Conservation (phyloP, 2,888 invertebrate genomes). For the Philonicus albiceps region DNA sequence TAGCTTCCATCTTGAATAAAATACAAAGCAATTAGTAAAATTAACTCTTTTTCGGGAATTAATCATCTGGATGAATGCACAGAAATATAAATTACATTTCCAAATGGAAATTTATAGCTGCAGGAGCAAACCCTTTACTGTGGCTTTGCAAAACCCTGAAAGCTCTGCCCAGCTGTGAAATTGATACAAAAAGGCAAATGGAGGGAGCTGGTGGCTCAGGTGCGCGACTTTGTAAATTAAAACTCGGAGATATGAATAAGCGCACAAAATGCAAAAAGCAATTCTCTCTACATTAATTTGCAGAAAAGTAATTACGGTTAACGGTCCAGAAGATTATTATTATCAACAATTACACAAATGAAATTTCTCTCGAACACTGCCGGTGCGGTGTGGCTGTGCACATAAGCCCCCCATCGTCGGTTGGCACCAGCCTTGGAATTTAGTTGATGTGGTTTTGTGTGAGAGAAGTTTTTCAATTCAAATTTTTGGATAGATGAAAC, state of each 20-base stretch:
- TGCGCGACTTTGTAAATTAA: slow-evolving; percentile 28
- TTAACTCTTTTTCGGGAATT: slow-evolving; percentile 28
- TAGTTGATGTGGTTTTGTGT: neutral
- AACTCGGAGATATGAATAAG: slow-evolving; percentile 16
- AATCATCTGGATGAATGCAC: slow-evolving; percentile 25
- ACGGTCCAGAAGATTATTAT: slow-evolving; percentile 22
- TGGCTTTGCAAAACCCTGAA: slow-evolving; percentile 21
- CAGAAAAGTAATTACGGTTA: slow-evolving; percentile 29
- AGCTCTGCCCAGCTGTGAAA: slow-evolving; percentile 17
- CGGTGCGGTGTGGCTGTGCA: neutral
- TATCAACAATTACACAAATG: slow-evolving; percentile 29
- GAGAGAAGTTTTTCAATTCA: neutral
- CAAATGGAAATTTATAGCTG: slow-evolving; percentile 37
- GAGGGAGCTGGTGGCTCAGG: slow-evolving; percentile 8
- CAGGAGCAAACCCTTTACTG: slow-evolving; percentile 26
- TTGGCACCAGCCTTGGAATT: neutral
- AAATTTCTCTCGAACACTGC: neutral
- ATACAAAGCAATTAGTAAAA: slow-evolving; percentile 32
- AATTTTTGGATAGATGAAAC: neutral
- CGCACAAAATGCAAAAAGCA: slow-evolving; percentile 19
- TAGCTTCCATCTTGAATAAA: neutral
- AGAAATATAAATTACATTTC: slow-evolving; percentile 40
- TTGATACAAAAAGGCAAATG: slow-evolving; percentile 22
- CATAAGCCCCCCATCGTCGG: neutral
- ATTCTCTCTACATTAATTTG: slow-evolving; percentile 31